phyloP scores from a whole-genome alignment of 2,797 vertebrate species.

The Trachops cirrhosus region DNA sequence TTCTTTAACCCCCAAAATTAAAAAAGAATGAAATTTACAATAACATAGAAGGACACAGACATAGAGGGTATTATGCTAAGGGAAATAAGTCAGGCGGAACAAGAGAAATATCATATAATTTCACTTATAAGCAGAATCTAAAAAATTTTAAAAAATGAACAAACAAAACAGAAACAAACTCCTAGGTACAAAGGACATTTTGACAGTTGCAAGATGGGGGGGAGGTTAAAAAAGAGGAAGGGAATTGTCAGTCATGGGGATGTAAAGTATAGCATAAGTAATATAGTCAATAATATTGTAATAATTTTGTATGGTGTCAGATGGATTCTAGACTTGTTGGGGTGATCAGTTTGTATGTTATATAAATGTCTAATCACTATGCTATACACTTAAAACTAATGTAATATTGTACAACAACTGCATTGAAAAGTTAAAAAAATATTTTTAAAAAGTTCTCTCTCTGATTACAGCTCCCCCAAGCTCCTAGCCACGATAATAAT shows the following conservation, averaged over 20 bases:
- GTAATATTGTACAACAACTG: neutral
- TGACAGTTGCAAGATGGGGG: neutral
- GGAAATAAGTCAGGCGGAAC: neutral
- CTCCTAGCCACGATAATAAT: neutral
- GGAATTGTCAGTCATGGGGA: neutral
- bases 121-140: neutral
- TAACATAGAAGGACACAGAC: neutral
- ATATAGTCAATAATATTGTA: neutral
- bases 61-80: neutral
- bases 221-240: neutral
- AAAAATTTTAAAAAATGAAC: neutral
- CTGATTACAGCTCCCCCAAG: neutral
- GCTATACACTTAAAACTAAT: neutral
- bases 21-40: neutral
- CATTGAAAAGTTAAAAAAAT: neutral
- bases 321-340: neutral
- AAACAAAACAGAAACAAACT: neutral
- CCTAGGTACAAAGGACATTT: neutral
- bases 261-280: neutral
- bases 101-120: neutral
- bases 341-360: neutral
- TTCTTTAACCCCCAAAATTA: too few relatives aligned
- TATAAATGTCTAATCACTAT: neutral
- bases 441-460: neutral
- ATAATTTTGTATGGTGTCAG: neutral